These are phyloP conservation scores for Colossoma macropomum DNA, from an alignment of 2,113 vertebrate genomes.

Conservation along the genomic window DNA sequence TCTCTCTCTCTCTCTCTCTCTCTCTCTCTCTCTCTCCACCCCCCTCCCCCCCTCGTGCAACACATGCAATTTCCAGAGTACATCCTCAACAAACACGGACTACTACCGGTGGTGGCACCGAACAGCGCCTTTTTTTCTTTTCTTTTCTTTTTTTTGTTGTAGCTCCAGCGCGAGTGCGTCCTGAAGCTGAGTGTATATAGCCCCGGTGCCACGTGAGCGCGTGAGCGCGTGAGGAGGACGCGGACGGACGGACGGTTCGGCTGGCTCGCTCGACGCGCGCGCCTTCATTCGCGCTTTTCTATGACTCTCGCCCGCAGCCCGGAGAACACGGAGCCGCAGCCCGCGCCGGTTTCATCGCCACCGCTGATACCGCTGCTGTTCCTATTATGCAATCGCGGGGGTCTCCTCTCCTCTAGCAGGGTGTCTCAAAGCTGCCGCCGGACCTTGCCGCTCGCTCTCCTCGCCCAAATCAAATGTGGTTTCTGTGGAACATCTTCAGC, in stretches of 20 bases:
- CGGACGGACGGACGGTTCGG: not conserved
- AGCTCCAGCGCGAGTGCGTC: constrained; percentile 43
- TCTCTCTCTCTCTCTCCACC: not conserved
- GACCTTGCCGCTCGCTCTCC: constrained; percentile 76
- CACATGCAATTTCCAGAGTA: constrained; percentile 81
- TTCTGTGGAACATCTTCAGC: constrained; percentile 99
- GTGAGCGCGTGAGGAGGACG: not conserved
- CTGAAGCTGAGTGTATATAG: not conserved
- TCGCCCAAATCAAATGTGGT: constrained; percentile 99
- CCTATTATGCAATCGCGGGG: constrained; percentile 98
- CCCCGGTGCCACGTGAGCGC: constrained; percentile 2
- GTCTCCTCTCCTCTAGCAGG: constrained; percentile 93
- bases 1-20: no score
- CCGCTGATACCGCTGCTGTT: not conserved
- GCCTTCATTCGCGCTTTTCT: constrained; percentile 6
- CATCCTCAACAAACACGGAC: constrained; percentile 72
- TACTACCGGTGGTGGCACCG: constrained; percentile 78
- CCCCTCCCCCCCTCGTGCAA: constrained; percentile 61
- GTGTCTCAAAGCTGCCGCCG: constrained; percentile 85
- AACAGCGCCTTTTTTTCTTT: constrained; percentile 68
- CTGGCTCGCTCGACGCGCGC: constrained; percentile 5
- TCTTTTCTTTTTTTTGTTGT: constrained; percentile 90
- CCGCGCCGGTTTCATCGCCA: not conserved
- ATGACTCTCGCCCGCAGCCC: not conserved
- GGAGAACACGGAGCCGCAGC: not conserved